Conservation (phyloP, 2,888 invertebrate species). For the Trissolcus brochymenae region DNA sequence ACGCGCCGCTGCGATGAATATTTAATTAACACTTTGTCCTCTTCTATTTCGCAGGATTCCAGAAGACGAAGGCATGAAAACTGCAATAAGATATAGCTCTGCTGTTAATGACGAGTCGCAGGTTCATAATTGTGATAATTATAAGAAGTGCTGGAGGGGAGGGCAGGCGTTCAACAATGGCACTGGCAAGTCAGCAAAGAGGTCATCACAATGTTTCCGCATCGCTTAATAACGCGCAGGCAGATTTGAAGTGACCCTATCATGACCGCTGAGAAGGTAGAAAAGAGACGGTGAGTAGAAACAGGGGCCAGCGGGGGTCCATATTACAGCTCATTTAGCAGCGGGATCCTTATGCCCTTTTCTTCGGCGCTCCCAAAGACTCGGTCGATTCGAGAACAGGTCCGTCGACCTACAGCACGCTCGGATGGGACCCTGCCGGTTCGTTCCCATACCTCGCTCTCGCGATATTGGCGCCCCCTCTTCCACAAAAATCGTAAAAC, state of each 20-base stretch:
- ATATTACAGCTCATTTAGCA: conserved; percentile 76
- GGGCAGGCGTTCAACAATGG: conserved; percentile 32
- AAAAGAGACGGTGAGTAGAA: conserved; percentile 56
- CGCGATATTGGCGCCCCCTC: conserved; percentile 18
- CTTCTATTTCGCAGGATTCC: conserved; percentile 5
- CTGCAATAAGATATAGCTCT: background rate
- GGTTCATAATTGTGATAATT: conserved; percentile 36
- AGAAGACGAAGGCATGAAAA: background rate
- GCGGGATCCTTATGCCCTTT: conserved; percentile 72
- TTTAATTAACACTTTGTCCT: conserved; percentile 41
- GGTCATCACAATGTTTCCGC: conserved; percentile 51
- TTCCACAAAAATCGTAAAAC: conserved; percentile 53
- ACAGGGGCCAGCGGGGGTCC: conserved; percentile 73
- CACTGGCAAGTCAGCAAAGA: conserved; percentile 48
- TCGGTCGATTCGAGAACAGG: conserved; percentile 62
- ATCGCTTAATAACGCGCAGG: conserved; percentile 47
- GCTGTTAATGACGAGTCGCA: conserved; percentile 7
- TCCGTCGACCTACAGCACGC: conserved; percentile 60
- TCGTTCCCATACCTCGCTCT: conserved; percentile 59
- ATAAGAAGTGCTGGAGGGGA: conserved; percentile 3
- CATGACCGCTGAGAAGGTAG: conserved; percentile 59
- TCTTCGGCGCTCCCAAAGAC: conserved; percentile 67
- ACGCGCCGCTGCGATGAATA: conserved; percentile 12
- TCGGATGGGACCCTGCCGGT: conserved; percentile 56
- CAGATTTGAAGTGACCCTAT: conserved; percentile 64